A percentile compares a stretch with the other conserved stretches of the same genome.
phyloP scores from a whole-genome alignment of 2,797 vertebrate genomes.

The Gastrophryne carolinensis region DNA sequence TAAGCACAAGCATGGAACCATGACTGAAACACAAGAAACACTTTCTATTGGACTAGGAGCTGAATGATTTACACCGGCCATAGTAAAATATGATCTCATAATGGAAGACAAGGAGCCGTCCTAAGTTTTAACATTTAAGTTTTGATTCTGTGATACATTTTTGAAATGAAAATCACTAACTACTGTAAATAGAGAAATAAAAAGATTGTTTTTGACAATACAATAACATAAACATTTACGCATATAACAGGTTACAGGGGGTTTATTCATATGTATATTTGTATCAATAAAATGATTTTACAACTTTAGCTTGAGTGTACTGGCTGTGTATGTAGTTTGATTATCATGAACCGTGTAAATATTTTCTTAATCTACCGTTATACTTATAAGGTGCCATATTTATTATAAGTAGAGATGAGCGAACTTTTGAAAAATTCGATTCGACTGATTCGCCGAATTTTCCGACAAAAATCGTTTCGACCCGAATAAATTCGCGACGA shows the following conservation, averaged over 20 bases:
- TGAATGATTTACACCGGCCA: neutral
- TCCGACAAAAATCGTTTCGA: too few relatives aligned
- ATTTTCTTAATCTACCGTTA: too few relatives aligned
- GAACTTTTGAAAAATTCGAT: too few relatives aligned
- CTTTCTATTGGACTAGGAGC: neutral
- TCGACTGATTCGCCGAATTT: too few relatives aligned
- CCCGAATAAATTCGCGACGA: too few relatives aligned
- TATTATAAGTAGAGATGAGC: too few relatives aligned
- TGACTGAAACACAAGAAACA: neutral
- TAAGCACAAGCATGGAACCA: slow-evolving; percentile 58
- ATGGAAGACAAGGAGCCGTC: slow-evolving; percentile 30
- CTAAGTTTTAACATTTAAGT: slow-evolving; percentile 23
- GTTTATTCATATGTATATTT: slow-evolving; percentile 86
- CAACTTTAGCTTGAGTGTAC: slow-evolving; percentile 63
- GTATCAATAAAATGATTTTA: slow-evolving; percentile 91
- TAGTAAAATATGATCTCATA: neutral
- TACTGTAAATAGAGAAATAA: slow-evolving; percentile 66
- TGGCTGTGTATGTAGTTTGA: too few relatives aligned
- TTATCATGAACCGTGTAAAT: too few relatives aligned
- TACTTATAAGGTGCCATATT: too few relatives aligned
- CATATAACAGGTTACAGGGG: slow-evolving; percentile 72
- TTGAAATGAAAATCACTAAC: slow-evolving; percentile 56
- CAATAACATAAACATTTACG: slow-evolving; percentile 68
- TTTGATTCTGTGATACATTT: slow-evolving; percentile 57
- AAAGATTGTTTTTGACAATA: slow-evolving; percentile 66